Evolutionary conservation across 2,113 vertebrate species (phyloP).

Genomic region (Grammomys surdaster): DNA sequence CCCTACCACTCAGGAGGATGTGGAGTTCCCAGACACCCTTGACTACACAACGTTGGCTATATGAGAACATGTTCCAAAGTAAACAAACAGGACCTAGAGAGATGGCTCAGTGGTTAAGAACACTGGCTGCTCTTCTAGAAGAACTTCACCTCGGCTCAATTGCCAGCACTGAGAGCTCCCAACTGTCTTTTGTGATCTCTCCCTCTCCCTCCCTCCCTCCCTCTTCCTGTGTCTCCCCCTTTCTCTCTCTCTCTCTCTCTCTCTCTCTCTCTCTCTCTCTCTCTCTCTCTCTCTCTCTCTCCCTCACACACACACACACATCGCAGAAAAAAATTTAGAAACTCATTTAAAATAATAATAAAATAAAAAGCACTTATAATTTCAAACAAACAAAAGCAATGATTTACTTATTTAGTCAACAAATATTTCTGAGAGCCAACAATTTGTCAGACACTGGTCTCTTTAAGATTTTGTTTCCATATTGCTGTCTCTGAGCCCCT

Average conservation of each 20-base stretch:
- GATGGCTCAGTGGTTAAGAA: neutral
- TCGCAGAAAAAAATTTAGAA: neutral
- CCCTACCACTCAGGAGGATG: neutral
- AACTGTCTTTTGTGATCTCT: neutral
- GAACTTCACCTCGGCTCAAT: neutral
- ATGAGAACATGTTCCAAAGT: neutral
- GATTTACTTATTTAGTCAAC: slow-evolving; percentile 7
- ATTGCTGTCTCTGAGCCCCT: slow-evolving; percentile 3
- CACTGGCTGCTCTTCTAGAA: neutral
- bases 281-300: neutral
- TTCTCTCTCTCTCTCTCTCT: too few relatives aligned
- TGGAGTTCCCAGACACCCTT: neutral
- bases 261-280: neutral
- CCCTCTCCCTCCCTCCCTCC: too few relatives aligned
- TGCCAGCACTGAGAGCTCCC: neutral
- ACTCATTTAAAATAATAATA: neutral
- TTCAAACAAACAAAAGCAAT: neutral
- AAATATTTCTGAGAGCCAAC: neutral
- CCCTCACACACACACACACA: neutral
- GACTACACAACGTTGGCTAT: neutral
- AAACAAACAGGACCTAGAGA: neutral
- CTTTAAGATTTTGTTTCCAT: neutral
- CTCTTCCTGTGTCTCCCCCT: too few relatives aligned
- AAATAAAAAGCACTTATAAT: neutral
- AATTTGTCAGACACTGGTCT: slow-evolving; percentile 1